Evolutionary conservation across 2,888 invertebrate genomes (phyloP), one percentile per base, ranked within the genome.

Genomic region (Sesia bembeciformis): DNA sequence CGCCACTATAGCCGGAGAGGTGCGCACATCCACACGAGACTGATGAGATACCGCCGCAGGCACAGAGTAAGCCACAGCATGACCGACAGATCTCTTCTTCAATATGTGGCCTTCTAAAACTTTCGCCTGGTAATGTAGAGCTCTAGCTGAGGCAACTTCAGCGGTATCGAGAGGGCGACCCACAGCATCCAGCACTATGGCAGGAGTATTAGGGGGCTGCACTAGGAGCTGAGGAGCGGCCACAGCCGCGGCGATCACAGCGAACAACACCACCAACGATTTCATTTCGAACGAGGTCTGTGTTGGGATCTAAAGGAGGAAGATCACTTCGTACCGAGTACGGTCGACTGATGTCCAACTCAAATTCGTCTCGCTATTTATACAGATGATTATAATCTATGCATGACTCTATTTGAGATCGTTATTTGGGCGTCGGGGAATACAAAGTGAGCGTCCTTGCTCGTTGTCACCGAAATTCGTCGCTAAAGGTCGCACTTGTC

Each of bases 221-320:
- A 40, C 50, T 23, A 52, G 38, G 6, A 39, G 40, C 40, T 50
- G 40, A 38, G 75, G 78, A 39, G 76, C 76, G 4, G 72, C 77
- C 23, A 66, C 60, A 3, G 72, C 72, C 53, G 70, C 71, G 38
- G 77, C 77, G 53, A 83, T 62, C 53, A 78, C 66, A 64, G 76
- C 77, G 65, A 78, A 74, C 65, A 86, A 81, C 80, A 86, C 84
- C 83, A 86, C 81, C 81, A 86, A 65, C 68, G 76, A 75, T 69
- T 64, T 83, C 86, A 87, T 86, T 52, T 54, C 70, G 76, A 76
- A 72, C 72, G 78, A 75, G 82, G 82, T 82, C 79, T 84, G 79
- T 81, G 79, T 75, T 64, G 62, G 58, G 64, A 66, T 65, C 69
- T 70, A 5, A 67, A 74, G 74, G 70, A 74, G 63, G 63, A 78